Evolutionary conservation across 35 echinoderm and acorn worm species (phyloP).

Genomic region (Lytechinus pictus): DNA sequence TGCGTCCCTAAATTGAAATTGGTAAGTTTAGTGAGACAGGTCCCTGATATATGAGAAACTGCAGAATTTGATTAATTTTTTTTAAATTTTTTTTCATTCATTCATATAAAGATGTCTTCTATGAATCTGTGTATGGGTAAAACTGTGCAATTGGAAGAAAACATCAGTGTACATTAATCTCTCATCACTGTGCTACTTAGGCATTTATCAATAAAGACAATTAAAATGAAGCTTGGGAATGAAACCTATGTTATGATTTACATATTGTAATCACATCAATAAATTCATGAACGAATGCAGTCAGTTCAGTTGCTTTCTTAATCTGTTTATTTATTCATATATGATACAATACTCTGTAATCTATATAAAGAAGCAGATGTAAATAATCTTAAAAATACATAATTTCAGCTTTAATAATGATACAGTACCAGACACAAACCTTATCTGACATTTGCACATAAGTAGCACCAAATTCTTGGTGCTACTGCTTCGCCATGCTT

Average conservation of each 20-base stretch:
- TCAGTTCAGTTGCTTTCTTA: neutral
- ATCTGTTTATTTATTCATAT: slow-evolving; percentile 8
- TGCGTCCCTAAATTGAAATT: too few species aligned
- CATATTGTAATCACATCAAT: slow-evolving; percentile 13
- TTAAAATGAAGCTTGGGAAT: neutral
- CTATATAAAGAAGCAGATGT: neutral
- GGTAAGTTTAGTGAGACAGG: too few species aligned
- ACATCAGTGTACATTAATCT: neutral
- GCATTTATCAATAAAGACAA: neutral
- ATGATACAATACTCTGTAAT: neutral
- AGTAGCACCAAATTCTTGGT: too few species aligned
- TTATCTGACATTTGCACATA: too few species aligned
- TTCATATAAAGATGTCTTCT: neutral
- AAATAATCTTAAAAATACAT: too few species aligned
- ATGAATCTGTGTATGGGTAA: neutral
- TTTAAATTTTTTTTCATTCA: neutral
- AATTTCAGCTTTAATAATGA: too few species aligned
- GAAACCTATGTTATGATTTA: neutral
- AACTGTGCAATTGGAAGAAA: neutral
- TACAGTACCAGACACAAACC: too few species aligned
- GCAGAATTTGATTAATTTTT: too few species aligned
- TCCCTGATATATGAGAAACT: too few species aligned
- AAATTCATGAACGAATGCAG: neutral
- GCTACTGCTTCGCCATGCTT: too few species aligned
- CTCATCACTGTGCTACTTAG: neutral